These are phyloP conservation scores for Spodoptera frugiperda DNA, from an alignment of 1,140 invertebrate species.

Conservation along the genomic window DNA sequence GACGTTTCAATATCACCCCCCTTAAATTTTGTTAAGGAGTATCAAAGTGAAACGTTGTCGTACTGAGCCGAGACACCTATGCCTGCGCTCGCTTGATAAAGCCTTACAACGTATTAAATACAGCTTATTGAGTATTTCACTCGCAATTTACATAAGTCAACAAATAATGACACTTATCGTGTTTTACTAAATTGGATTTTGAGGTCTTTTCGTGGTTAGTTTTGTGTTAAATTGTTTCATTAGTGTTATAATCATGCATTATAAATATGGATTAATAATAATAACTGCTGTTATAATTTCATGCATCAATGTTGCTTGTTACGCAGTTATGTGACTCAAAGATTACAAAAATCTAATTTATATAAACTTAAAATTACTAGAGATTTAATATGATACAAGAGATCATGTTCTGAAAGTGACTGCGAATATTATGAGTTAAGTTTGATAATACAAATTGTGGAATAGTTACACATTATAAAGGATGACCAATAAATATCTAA, in stretches of 20 bases:
- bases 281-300: no score
- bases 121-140: slow-evolving; percentile 72
- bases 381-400: no score
- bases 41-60: slow-evolving; percentile 38
- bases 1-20: slow-evolving; percentile 5
- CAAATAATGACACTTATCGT: slow-evolving; percentile 59
- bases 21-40: slow-evolving; percentile 18
- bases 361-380: no score
- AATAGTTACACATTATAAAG: no score
- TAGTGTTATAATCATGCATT: background rate
- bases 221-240: background rate
- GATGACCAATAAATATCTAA: no score
- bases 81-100: slow-evolving; percentile 72
- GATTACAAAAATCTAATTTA: no score
- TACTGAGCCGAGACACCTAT: slow-evolving; percentile 54
- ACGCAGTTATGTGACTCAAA: no score
- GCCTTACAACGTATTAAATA: slow-evolving; percentile 66
- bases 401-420: no score
- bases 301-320: no score
- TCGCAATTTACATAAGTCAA: slow-evolving; percentile 71
- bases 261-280: no score
- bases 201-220: slow-evolving; percentile 27
- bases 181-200: slow-evolving; percentile 50
- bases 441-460: no score
- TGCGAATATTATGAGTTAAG: no score